Base-by-base conservation (phyloP, 2,797 vertebrate species). In the Momotus momota region DNA sequence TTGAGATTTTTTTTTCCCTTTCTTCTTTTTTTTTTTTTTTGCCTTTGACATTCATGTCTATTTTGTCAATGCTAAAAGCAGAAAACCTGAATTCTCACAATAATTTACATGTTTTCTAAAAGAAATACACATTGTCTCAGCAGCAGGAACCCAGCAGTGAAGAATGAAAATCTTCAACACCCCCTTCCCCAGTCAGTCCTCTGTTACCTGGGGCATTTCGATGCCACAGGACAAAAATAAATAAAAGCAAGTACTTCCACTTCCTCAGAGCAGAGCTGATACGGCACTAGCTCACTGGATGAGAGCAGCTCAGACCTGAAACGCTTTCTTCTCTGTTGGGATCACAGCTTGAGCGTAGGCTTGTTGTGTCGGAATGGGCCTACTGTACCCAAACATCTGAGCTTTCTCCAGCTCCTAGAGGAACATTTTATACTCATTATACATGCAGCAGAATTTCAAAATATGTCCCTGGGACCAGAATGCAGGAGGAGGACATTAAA, bases 341-440 rank as follows among this genome's bases (percentile, higher is more conserved):
- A 96, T 97, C 97, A 97, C 97, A 97, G 97, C 95, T 97, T 97
- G 97, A 97, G 96, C 95, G 97, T 97, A 96, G 97, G 97, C 97
- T 97, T 97, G 97, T 97, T 97, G 97, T 97, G 97, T 97, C 96
- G 97, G 97, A 97, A 97, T 97, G 96, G 97, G 97, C 96, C 97
- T 97, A 97, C 96, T 97, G 95, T 97, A 97, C 97, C 97, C 97
- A 97, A 97, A 97, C 97, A 97, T 97, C 96, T 97, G 96, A 97
- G 96, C 91, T 95, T 96, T 97, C 96, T 97, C 95, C 96, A 97
- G 96, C 96, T 97, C 93, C 95, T 94, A 96, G 93, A 93, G 94
- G 97, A 97, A 97, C 97, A 97, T 97, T 97, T 97, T 96, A 97
- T 97, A 97, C 97, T 97, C 97, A 97, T 97, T 97, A 97, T 96